Conservation (phyloP, 1,140 invertebrate genomes). For the Piezodorus guildinii region DNA sequence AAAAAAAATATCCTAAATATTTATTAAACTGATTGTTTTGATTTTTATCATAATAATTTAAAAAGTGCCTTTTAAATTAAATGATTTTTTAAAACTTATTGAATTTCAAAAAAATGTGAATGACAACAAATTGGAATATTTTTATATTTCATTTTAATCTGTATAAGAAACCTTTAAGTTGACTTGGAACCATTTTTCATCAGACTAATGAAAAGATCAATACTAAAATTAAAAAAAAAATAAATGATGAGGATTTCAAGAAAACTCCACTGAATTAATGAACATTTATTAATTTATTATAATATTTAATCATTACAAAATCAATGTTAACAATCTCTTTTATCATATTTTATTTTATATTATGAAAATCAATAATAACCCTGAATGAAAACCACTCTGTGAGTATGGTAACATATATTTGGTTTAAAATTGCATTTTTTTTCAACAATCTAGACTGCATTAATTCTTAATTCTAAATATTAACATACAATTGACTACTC, state of each 20-base stretch:
- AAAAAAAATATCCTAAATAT: too few relatives aligned
- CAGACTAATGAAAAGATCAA: too few relatives aligned
- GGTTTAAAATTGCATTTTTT: conserved; percentile 13
- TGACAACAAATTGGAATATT: too few relatives aligned
- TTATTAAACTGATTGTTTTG: too few relatives aligned
- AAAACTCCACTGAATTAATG: not conserved
- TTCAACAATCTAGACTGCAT: not conserved
- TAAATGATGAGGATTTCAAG: not conserved
- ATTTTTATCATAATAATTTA: too few relatives aligned
- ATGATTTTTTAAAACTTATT: too few relatives aligned
- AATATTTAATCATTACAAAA: conserved; percentile 5
- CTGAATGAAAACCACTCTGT: not conserved
- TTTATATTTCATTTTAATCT: too few relatives aligned
- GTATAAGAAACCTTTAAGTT: too few relatives aligned
- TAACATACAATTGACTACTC: conserved; percentile 23
- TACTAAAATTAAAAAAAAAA: too few relatives aligned
- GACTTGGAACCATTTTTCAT: too few relatives aligned
- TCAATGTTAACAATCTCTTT: conserved; percentile 15
- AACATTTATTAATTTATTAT: conserved; percentile 8
- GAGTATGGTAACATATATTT: conserved; percentile 20
- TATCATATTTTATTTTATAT: conserved; percentile 7
- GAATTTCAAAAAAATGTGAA: too few relatives aligned
- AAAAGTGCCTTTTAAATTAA: too few relatives aligned
- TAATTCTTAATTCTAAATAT: conserved; percentile 4
- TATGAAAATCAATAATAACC: conserved; percentile 3